phyloP scores from a whole-genome alignment of 64 coral and sea anemone genomes.

The Cladopsammia gracilis region DNA sequence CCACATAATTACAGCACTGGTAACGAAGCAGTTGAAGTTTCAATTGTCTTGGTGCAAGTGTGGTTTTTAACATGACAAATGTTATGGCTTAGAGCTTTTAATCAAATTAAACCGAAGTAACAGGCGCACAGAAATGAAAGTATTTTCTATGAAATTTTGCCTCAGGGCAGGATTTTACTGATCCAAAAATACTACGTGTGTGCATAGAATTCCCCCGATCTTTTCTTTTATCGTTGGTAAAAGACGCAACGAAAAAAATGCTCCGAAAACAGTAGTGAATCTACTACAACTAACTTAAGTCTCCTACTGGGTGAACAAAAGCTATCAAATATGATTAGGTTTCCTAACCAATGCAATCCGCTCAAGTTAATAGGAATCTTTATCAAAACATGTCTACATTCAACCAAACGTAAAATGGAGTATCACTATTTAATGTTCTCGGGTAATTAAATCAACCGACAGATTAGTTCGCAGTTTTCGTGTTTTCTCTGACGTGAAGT shows the following conservation, averaged over 20 bases:
- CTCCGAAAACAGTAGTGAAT: not conserved
- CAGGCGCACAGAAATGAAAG: not conserved
- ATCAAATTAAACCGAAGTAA: not conserved
- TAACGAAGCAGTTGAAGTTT: not conserved
- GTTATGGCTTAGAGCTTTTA: not conserved
- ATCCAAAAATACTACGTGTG: not conserved
- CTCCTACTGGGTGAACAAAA: slow-evolving; percentile 7
- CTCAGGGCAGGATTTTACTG: not conserved
- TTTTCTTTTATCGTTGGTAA: not conserved
- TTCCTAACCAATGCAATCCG: not conserved
- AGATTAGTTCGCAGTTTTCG: not conserved
- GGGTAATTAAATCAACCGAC: slow-evolving; percentile 13
- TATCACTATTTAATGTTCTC: slow-evolving; percentile 40
- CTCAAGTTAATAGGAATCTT: not conserved
- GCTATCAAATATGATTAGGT: slow-evolving; percentile 24
- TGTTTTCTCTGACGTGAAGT: not conserved
- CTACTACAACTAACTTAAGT: not conserved
- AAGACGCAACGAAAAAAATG: not conserved
- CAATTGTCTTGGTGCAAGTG: not conserved
- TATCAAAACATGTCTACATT: slow-evolving; percentile 27
- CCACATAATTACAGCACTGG: not conserved
- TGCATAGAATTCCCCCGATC: not conserved
- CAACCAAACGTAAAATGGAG: slow-evolving; percentile 30
- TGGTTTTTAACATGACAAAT: not conserved
- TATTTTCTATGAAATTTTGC: not conserved